Evolutionary conservation across 2,797 vertebrate genomes (phyloP), one percentile per base, ranked within the genome.

Genomic region (Leuciscus waleckii): DNA sequence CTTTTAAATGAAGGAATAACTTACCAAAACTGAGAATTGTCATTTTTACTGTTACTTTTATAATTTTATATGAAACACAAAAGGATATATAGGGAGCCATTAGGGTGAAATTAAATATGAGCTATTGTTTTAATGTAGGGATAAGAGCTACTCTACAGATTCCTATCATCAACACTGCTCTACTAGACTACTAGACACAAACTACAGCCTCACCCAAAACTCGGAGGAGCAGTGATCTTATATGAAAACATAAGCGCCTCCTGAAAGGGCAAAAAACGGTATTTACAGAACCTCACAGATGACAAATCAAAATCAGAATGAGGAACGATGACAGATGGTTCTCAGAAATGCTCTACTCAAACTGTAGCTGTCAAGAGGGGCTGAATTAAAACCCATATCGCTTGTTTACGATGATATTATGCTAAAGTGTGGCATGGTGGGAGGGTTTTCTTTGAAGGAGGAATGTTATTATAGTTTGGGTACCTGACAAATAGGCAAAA

Each of bases 391-490:
- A 43, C 41, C 74, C 58, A 13, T 23, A 68, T 21, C 14, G 10
- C n/a, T n/a, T 89, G 90, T 92, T 90, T 93, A 90, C 14, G 1
- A n/a, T n/a, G 37, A 17, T 23, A 79, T 65, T 94, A 93, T 93
- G 90, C 89, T 91, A 91, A 92, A 92, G 92, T 91, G 90, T 89
- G 91, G 90, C 88, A 89, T 90, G 92, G 90, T 92, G 61, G 71
- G 84, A 89, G 89, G 87, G 79, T 90, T 92, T 58, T 91, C 90
- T 88, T 90, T 90, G 89, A 86, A 87, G 70, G 85, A 94, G 91
- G 89, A 89, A 91, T 93, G 93, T 92, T 93, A 89, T 90, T 79
- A 90, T 87, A 89, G 88, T 89, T 86, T 89, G 88, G 90, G 90
- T 92, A 91, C 41, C 76, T 90, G 89, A 91, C 85, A 91, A 92